phyloP scores from a whole-genome alignment of 2,113 vertebrate species.

The Prolemur simus region DNA sequence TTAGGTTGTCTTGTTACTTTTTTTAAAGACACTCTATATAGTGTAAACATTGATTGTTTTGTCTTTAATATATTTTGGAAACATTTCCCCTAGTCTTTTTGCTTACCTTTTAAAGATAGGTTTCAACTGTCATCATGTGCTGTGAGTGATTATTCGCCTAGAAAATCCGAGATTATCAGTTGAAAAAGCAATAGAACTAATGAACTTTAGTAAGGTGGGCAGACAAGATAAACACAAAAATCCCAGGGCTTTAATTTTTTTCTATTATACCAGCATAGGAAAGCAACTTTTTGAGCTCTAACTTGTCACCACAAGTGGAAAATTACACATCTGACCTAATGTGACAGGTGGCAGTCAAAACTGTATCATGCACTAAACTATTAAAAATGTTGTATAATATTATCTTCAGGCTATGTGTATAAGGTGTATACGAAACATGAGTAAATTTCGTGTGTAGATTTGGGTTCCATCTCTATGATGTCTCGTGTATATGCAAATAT shows the following conservation, averaged over 20 bases:
- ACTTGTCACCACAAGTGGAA: not conserved
- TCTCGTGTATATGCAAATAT: not conserved
- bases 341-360: not conserved
- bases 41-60: not conserved
- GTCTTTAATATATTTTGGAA: not conserved
- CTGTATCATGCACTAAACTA: not conserved
- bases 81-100: not conserved
- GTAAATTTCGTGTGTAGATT: not conserved
- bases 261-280: not conserved
- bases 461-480: not conserved
- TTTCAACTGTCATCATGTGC: not conserved
- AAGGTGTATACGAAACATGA: not conserved
- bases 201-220: not conserved
- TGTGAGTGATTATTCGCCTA: not conserved
- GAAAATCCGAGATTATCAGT: not conserved
- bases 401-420: not conserved
- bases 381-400: not conserved
- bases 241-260: not conserved
- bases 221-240: not conserved
- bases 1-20: not conserved
- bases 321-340: not conserved
- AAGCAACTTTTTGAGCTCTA: not conserved
- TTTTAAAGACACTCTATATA: not conserved
- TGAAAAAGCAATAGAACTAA: not conserved
- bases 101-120: not conserved